These are phyloP conservation scores for Drosophila parthenogenetica DNA, from an alignment of 2,888 invertebrate genomes.

Conservation along the genomic window DNA sequence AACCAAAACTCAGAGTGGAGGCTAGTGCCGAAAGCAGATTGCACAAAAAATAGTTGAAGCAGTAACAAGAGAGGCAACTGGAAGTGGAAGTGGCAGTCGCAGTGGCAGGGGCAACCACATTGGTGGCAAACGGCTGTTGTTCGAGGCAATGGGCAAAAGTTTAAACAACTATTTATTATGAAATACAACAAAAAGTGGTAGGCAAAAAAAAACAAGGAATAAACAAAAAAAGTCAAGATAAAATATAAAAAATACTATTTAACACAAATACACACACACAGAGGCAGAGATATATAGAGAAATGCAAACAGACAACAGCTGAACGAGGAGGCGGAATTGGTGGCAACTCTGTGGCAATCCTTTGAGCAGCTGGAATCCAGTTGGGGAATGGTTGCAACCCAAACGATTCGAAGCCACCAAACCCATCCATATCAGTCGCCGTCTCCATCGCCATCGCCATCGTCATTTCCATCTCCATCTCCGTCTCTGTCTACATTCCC, in stretches of 20 bases:
- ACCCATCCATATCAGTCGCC: constrained; percentile 38
- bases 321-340: constrained; percentile 65
- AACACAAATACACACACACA: constrained; percentile 32
- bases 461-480: neutral
- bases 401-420: constrained; percentile 32
- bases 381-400: constrained; percentile 47
- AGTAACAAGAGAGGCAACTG: constrained; percentile 30
- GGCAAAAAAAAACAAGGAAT: constrained; percentile 52
- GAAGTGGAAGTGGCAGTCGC: neutral
- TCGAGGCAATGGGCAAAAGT: constrained; percentile 65
- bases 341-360: constrained; percentile 63
- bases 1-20: constrained; percentile 32
- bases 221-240: constrained; percentile 11
- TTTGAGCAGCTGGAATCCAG: constrained; percentile 66
- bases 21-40: constrained; percentile 61
- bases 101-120: constrained; percentile 65
- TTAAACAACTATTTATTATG: constrained; percentile 80
- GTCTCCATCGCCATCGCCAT: neutral
- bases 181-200: constrained; percentile 69
- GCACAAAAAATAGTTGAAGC: constrained; percentile 68
- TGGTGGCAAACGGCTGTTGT: constrained; percentile 75
- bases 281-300: constrained; percentile 3
- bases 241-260: constrained; percentile 57
- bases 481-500: neutral
- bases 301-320: constrained; percentile 68